Evolutionary conservation across 1,140 invertebrate species (phyloP).

Genomic region (Littorina saxatilis): DNA sequence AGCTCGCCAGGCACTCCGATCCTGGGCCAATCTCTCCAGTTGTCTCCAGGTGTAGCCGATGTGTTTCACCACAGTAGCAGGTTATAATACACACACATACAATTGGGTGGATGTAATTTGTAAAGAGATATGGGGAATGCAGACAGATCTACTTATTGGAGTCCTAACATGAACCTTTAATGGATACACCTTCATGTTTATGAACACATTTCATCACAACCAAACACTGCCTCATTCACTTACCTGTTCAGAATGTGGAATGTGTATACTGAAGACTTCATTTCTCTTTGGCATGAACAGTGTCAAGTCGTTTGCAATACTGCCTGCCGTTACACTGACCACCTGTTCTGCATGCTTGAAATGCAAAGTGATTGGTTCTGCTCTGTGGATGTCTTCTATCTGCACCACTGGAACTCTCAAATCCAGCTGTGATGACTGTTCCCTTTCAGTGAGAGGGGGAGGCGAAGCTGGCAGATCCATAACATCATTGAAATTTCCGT

Average conservation of each 20-base stretch:
- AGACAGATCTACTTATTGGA: no score
- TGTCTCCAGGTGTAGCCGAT: no score
- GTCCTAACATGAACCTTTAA: no score
- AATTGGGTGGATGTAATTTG: no score
- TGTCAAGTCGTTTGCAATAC: slow-evolving; percentile 22
- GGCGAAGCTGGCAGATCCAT: background rate
- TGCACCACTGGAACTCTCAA: background rate
- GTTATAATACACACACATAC: no score
- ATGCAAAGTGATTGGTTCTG: slow-evolving; percentile 20
- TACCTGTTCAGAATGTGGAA: slow-evolving; percentile 31
- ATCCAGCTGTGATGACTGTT: background rate
- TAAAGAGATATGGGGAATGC: no score
- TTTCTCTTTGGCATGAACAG: slow-evolving; percentile 34
- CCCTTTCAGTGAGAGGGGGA: background rate
- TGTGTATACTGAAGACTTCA: slow-evolving; percentile 35
- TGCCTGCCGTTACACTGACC: slow-evolving; percentile 27
- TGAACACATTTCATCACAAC: no score
- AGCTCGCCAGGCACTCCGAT: no score
- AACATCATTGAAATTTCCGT: background rate
- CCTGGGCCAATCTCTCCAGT: no score
- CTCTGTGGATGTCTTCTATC: slow-evolving; percentile 24
- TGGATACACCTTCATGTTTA: no score
- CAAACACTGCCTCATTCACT: no score
- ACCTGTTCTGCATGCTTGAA: slow-evolving; percentile 29
- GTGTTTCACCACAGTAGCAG: no score